Percentiles rank a stretch among this genome's conserved stretches.
These are phyloP conservation scores for Drosophila recens DNA, from an alignment of 2,888 invertebrate genomes.

Conservation along the genomic window DNA sequence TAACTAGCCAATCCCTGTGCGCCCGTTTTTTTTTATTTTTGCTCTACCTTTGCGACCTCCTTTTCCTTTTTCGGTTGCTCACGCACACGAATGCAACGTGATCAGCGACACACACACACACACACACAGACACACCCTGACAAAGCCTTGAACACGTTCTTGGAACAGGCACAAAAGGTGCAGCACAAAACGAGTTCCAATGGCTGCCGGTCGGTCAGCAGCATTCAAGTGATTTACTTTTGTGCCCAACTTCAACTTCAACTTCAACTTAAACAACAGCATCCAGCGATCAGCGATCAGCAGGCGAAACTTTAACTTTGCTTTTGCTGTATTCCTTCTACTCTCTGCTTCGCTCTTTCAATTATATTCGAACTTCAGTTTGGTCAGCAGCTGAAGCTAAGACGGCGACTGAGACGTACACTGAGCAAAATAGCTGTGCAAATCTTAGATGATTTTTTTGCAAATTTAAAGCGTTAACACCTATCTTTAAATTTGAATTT, in stretches of 20 bases:
- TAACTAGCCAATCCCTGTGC: constrained; percentile 47
- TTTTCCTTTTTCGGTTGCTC: constrained; percentile 58
- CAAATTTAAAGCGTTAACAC: no score
- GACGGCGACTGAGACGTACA: constrained; percentile 9
- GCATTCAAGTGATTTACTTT: constrained; percentile 50
- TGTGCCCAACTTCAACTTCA: constrained; percentile 10
- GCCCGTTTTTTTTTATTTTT: constrained; percentile 27
- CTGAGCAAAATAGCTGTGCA: neutral
- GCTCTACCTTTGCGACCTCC: constrained; percentile 60
- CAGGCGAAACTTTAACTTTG: constrained; percentile 40
- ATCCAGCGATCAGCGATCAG: constrained; percentile 56
- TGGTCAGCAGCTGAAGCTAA: constrained; percentile 51
- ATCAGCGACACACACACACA: neutral
- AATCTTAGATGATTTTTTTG: neutral
- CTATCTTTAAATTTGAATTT: no score
- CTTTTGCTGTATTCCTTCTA: constrained; percentile 27
- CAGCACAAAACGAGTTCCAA: constrained; percentile 68
- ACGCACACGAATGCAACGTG: constrained; percentile 4
- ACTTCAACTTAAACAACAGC: constrained; percentile 44
- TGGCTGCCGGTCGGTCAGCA: constrained; percentile 62
- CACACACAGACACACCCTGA: constrained; percentile 56
- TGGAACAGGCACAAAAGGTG: constrained; percentile 73
- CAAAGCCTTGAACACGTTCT: constrained; percentile 77
- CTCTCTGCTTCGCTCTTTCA: neutral
- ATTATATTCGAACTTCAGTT: constrained; percentile 37